A percentile compares a stretch with the other conserved stretches of the same genome.
phyloP scores from a whole-genome alignment of 2,797 vertebrate species.

The Rhinoraja longicauda region DNA sequence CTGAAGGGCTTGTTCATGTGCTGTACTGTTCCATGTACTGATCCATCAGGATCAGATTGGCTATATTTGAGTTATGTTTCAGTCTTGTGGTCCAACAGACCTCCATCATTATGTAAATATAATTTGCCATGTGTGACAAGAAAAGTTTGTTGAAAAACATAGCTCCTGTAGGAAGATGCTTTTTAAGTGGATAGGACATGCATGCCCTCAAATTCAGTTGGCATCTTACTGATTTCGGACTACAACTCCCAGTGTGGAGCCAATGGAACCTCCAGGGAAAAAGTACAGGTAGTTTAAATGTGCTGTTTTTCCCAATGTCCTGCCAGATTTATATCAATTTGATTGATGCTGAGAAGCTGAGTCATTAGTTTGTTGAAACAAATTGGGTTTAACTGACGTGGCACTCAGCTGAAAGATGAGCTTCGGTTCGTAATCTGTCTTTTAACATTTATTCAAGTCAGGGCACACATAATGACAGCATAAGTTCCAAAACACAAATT shows the following conservation, averaged over 20 bases:
- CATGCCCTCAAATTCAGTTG: not conserved
- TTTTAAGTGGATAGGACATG: not conserved
- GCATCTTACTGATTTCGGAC: not conserved
- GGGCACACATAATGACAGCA: not conserved
- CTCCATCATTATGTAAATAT: not conserved
- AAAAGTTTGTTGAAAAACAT: not conserved
- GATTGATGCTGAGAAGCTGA: not conserved
- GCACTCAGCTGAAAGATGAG: not conserved
- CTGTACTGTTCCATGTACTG: no score
- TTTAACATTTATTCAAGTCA: not conserved
- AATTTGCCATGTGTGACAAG: not conserved
- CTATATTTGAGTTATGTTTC: no score
- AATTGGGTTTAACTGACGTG: not conserved
- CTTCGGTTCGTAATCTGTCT: not conserved
- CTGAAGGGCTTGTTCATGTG: no score
- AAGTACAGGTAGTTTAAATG: not conserved
- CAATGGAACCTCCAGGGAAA: not conserved
- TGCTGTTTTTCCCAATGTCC: not conserved
- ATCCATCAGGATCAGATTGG: no score
- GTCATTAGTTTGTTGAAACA: slow-evolving; percentile 7
- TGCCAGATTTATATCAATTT: not conserved
- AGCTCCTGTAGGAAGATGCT: not conserved
- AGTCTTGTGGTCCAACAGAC: no score
- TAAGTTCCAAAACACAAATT: not conserved
- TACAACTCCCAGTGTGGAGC: not conserved